Evolutionary conservation across 1,140 invertebrate species (phyloP).

Genomic region (Parasteatoda tepidariorum): DNA sequence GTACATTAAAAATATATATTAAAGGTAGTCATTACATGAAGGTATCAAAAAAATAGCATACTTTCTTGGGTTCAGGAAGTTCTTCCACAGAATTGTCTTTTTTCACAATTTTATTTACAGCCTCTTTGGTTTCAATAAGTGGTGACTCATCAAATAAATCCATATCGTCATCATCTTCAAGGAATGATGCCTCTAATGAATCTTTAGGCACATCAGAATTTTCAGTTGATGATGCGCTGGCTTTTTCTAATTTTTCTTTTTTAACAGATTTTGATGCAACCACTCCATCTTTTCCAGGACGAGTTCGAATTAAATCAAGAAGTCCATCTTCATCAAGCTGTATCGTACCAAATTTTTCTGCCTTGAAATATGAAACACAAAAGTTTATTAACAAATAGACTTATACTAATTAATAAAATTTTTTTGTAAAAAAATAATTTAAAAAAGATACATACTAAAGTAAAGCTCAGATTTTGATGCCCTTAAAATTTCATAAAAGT

Average conservation of each 20-base stretch:
- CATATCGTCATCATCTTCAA: conserved; percentile 38
- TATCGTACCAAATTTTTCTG: conserved; percentile 70
- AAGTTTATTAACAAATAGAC: conserved; percentile 26
- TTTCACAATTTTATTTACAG: not conserved
- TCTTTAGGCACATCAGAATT: conserved; percentile 15
- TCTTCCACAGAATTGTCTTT: too few species aligned
- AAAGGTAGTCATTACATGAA: too few species aligned
- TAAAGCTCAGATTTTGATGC: too few species aligned
- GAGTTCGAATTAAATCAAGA: conserved; percentile 79
- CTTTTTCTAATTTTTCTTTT: not conserved
- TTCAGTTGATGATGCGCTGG: conserved; percentile 13
- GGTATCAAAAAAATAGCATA: too few species aligned
- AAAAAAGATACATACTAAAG: too few species aligned
- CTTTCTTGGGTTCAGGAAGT: too few species aligned
- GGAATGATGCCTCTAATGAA: not conserved
- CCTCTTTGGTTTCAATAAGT: not conserved
- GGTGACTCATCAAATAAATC: not conserved
- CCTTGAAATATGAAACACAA: conserved; percentile 22
- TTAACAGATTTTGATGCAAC: not conserved
- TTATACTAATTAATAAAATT: not conserved
- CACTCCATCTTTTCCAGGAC: conserved; percentile 42
- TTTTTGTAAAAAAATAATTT: too few species aligned
- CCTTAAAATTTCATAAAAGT: too few species aligned
- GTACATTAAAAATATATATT: too few species aligned
- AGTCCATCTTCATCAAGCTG: conserved; percentile 86